Conservation (phyloP, 2,113 vertebrate species). For the Fregata magnificens region DNA sequence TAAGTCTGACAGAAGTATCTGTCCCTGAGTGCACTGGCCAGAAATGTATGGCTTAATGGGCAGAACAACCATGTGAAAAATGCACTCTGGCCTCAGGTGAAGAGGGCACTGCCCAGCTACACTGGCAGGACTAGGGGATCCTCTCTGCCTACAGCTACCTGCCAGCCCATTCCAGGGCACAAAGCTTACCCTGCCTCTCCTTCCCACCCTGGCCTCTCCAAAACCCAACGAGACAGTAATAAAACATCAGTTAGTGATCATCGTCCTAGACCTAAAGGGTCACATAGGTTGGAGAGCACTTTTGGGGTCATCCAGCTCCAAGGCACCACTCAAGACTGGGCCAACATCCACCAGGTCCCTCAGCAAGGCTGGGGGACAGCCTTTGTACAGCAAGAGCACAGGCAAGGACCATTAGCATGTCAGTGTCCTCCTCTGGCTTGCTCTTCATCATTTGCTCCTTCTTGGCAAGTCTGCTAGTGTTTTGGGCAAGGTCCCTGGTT, state of each 20-base stretch:
- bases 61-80: not conserved
- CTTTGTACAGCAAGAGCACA: not conserved
- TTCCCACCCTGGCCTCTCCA: accelerated
- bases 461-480: not conserved
- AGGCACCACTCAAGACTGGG: not conserved
- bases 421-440: not conserved
- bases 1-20: not conserved
- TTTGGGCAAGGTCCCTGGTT: not conserved
- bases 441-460: not conserved
- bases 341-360: not conserved
- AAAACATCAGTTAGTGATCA: not conserved
- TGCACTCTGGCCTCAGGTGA: not conserved
- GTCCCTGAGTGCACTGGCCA: not conserved
- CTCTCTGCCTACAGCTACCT: not conserved
- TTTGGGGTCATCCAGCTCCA: not conserved
- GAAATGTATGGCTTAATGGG: accelerated
- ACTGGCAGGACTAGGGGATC: not conserved
- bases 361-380: not conserved
- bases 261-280: not conserved
- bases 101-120: not conserved
- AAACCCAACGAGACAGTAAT: not conserved
- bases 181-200: not conserved
- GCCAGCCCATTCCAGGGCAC: not conserved
- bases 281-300: not conserved
- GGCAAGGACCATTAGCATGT: not conserved